Conservation (phyloP, 2,797 vertebrate genomes). For the Eurystomus glaucurus region DNA sequence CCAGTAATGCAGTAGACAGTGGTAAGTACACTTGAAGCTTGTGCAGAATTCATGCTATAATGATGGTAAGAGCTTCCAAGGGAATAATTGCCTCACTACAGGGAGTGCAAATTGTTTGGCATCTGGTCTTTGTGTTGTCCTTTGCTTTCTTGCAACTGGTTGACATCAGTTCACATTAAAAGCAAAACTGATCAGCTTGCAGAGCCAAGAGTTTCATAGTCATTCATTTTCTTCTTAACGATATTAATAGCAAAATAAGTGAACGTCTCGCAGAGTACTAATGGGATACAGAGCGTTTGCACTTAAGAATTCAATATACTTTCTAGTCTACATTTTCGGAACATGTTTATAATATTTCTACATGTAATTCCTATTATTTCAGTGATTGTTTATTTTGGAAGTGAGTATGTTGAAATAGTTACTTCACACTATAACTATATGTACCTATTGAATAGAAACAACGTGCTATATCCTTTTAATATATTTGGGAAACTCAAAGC, state of each 20-base stretch:
- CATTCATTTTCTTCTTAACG: background rate
- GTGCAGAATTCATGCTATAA: background rate
- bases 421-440: background rate
- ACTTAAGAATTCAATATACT: background rate
- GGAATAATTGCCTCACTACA: constrained; percentile 25
- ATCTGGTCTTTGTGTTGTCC: constrained; percentile 7
- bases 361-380: background rate
- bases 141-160: background rate
- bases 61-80: background rate
- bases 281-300: background rate
- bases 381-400: background rate
- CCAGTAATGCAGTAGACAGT: background rate
- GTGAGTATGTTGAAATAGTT: background rate
- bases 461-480: background rate
- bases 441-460: background rate
- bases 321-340: background rate
- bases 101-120: constrained; percentile 23
- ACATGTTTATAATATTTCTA: background rate
- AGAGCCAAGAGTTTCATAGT: background rate
- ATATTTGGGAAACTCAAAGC: background rate
- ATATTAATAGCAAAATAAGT: background rate
- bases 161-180: background rate
- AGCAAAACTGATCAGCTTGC: background rate
- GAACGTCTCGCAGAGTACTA: background rate
- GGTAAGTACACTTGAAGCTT: background rate